These are phyloP conservation scores for Andrena trimmerana DNA, from an alignment of 2,888 invertebrate species.

Conservation along the genomic window DNA sequence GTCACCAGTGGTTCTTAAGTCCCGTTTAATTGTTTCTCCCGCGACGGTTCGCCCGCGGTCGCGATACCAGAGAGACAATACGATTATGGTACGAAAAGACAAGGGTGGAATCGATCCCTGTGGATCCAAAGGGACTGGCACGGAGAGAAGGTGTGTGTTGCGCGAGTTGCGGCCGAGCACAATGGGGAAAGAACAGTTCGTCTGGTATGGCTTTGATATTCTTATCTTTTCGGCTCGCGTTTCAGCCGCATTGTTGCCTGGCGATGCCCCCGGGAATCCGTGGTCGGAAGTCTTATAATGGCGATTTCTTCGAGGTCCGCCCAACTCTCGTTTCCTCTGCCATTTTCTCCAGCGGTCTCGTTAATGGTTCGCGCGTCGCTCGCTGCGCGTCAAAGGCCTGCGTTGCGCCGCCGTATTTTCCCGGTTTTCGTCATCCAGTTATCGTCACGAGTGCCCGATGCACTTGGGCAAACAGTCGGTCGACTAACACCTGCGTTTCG, in stretches of 20 bases:
- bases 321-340: conserved; percentile 50
- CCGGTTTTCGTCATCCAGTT: conserved; percentile 8
- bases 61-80: conserved; percentile 19
- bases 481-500: conserved; percentile 25
- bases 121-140: conserved; percentile 22
- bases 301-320: conserved; percentile 68
- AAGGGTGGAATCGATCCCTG: conserved; percentile 39
- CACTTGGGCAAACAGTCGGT: conserved; percentile 63
- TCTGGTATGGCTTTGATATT: conserved; percentile 74
- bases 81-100: conserved; percentile 41
- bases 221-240: conserved; percentile 69
- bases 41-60: not conserved
- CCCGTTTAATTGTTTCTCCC: not conserved
- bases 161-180: conserved; percentile 37
- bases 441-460: conserved; percentile 10
- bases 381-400: conserved; percentile 46
- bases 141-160: conserved; percentile 33
- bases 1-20: not conserved
- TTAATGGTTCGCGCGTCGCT: conserved; percentile 61
- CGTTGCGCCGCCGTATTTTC: not conserved
- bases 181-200: conserved; percentile 66
- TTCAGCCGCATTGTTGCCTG: conserved; percentile 58
- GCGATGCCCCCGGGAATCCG: conserved; percentile 63
- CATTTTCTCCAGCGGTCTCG: conserved; percentile 57
- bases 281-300: conserved; percentile 70